Evolutionary conservation across 1,140 invertebrate species (phyloP).

Genomic region (Bombus confusus): DNA sequence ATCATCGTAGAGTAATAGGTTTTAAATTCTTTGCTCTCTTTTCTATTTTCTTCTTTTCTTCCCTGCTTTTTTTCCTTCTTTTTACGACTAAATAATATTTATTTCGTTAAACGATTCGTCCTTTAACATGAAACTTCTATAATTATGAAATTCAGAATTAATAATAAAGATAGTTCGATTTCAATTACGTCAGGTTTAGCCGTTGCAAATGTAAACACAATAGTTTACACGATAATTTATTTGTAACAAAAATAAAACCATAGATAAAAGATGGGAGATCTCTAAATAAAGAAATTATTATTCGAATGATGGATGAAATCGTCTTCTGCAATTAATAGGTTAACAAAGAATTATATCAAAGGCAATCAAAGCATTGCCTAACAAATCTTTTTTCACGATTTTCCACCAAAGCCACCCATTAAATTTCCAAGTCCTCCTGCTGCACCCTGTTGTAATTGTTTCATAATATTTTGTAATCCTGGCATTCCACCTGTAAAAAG

Average conservation of each 20-base stretch:
- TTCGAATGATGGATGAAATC: not conserved
- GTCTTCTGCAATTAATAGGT: not conserved
- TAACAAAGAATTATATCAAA: conserved; percentile 21
- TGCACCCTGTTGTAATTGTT: conserved; percentile 96
- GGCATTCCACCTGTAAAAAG: conserved; percentile 93
- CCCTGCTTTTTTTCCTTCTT: too few species aligned
- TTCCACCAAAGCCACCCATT: conserved; percentile 88
- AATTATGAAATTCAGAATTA: not conserved
- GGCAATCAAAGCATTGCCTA: not conserved
- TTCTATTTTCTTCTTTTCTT: not conserved
- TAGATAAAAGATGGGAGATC: not conserved
- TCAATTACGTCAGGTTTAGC: not conserved
- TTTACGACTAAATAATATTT: conserved; percentile 10
- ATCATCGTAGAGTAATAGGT: not conserved
- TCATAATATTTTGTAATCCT: conserved; percentile 99
- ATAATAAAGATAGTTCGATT: not conserved
- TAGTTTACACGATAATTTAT: not conserved
- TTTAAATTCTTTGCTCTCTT: conserved; percentile 7
- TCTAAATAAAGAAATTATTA: not conserved
- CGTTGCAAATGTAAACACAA: not conserved
- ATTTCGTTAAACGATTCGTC: not conserved
- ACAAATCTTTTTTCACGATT: conserved; percentile 72
- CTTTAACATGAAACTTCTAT: not conserved
- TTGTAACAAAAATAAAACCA: not conserved
- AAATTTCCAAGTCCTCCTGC: conserved; percentile 90